phyloP scores from a whole-genome alignment of 2,797 vertebrate genomes.

The Myotis daubentonii region DNA sequence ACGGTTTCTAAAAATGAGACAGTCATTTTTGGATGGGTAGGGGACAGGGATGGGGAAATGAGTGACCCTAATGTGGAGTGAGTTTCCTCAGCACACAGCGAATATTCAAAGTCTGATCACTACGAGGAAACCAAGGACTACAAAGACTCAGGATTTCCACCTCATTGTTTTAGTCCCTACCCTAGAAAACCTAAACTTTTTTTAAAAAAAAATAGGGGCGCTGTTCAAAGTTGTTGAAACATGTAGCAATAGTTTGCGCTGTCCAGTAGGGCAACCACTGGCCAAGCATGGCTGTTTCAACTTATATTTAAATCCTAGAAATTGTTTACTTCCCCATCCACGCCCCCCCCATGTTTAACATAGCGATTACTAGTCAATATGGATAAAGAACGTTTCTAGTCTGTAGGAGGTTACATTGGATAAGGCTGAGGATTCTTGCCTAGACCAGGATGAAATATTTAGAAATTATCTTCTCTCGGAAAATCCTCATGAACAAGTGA shows the following conservation, averaged over 20 bases:
- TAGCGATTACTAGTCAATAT: background rate
- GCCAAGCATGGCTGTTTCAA: background rate
- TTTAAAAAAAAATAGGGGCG: background rate
- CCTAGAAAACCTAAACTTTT: background rate
- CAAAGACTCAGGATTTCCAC: background rate
- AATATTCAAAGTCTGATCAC: background rate
- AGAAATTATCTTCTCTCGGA: background rate
- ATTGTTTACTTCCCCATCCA: background rate
- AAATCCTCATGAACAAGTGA: background rate
- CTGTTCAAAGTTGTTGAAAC: background rate
- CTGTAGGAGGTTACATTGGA: background rate
- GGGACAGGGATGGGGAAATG: background rate
- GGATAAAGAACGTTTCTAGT: background rate
- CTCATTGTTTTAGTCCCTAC: background rate
- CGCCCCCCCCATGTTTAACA: background rate
- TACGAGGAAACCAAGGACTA: background rate
- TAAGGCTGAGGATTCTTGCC: background rate
- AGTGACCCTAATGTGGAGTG: background rate
- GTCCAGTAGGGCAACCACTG: background rate
- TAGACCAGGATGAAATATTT: conserved; percentile 5
- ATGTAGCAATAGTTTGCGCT: background rate
- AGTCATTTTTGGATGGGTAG: background rate
- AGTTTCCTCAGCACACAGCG: background rate
- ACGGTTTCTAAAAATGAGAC: background rate
- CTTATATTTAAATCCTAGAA: background rate